Percentiles rank a stretch among this genome's conserved stretches.
Conservation (phyloP, 2,113 vertebrate genomes). For the Stictonetta naevosa region DNA sequence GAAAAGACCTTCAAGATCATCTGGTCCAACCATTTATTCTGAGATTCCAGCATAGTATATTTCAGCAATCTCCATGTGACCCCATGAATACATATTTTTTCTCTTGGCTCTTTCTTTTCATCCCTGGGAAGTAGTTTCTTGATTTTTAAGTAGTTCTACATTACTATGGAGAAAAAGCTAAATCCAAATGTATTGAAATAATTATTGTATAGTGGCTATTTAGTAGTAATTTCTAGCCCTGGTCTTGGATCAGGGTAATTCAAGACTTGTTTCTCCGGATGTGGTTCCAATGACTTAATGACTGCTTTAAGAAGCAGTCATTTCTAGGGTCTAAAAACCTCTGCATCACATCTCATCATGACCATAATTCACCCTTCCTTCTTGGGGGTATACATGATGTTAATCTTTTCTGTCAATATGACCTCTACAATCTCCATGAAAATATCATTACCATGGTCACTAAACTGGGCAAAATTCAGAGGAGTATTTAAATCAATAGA, state of each 20-base stretch:
- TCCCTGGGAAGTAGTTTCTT: not conserved
- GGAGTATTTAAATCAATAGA: not conserved
- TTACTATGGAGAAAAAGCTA: not conserved
- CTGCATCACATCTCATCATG: not conserved
- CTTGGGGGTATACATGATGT: not conserved
- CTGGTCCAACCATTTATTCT: not conserved
- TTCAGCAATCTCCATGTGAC: not conserved
- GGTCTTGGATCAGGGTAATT: not conserved
- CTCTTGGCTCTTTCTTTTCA: not conserved
- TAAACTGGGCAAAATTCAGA: not conserved
- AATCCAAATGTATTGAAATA: not conserved
- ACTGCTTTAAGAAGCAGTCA: not conserved
- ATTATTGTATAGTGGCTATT: not conserved
- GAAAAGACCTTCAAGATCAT: no score
- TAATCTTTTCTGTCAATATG: not conserved
- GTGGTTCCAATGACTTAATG: not conserved
- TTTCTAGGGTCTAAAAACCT: not conserved
- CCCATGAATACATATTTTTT: not conserved
- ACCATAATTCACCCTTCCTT: not conserved
- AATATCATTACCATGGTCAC: not conserved
- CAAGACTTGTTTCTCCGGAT: not conserved
- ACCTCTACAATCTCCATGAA: not conserved
- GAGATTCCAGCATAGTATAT: not conserved
- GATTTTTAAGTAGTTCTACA: not conserved
- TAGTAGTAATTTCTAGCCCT: not conserved